Evolutionary conservation across 2,113 vertebrate species (phyloP), one percentile per base, ranked within the genome.

Genomic region (Tragulus kanchil): DNA sequence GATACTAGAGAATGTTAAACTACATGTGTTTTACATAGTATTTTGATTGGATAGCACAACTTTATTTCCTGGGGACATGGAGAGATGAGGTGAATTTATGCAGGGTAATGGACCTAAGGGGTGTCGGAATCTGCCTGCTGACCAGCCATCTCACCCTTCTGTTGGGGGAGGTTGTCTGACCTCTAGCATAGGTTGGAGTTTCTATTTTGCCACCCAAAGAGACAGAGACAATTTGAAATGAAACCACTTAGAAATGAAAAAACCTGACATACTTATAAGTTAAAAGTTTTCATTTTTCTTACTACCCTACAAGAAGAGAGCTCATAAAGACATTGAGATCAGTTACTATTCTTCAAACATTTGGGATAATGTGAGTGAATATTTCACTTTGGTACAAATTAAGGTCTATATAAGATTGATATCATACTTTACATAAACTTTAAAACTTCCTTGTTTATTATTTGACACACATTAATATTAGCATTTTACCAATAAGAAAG

Each of bases 381-480:
- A 90, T 75, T 67, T 95, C 31, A 86, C 69, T 26, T 82, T 45
- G 50, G 10, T 42, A 77, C 48, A 93, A 75, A 86, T n/a, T n/a
- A 69, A 67, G 48, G 13, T 54, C 11, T 87, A 83, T 84, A 45
- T 65, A 61, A 42, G 86, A 48, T 56, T 52, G 19, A 81, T 81
- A 67, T 26, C 31, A 56, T 48, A 59, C 59, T 90, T 86, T 50
- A 59, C 42, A 67, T 58, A 95, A 58, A 50, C 58, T 84, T 86
- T 85, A 25, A 79, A 81, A 17, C 16, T 77, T 84, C 10, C 7
- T 79, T 12, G n/a, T 65, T 54, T 56, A 79, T 4, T 21, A 71
- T 58, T 42, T 67, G 82, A 15, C 19, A 48, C n/a, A 64, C 0
- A 25, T 58, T 71, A 93, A 86, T 84, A 85, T 31, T 85, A 65